Base-by-base conservation (phyloP, 2,113 vertebrate genomes). In the Tragelaphus scriptus region DNA sequence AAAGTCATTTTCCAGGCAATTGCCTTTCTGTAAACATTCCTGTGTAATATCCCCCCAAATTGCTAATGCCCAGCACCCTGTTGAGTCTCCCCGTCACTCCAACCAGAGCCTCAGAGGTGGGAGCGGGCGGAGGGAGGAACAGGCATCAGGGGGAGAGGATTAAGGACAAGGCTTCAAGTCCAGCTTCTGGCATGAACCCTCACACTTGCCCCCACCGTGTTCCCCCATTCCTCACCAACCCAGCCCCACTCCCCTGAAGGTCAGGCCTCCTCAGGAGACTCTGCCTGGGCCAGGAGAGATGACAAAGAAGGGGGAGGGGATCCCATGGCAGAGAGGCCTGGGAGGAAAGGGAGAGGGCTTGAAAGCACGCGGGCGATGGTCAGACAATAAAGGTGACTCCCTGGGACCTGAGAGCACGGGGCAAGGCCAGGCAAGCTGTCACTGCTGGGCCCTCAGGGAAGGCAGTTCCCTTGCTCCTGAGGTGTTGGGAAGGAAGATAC, bases 1-100 rank as follows among this genome's bases (percentile, higher is more conserved):
- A 92, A 96, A 97, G 97, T 97, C 97, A 98, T 98, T 98, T 98
- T 98, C 98, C 89, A 11, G 98, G 97, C 97, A 97, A 98, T 98
- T 98, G 98, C 95, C 97, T 97, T 98, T 97, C 98, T 98, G 97
- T 98, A 98, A 98, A 98, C 98, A 98, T 97, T 96, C 95, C 89
- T 97, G 94, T 98, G 97, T 98, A 97, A 95, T 92, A 97, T 95
- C 93, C 93, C 97, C 98, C 97, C 98, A 98, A 98, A 98, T 51
- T 97, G 96, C 98, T 97, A 97, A 98, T 97, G 96, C 96, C 97
- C 97, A 93, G 90, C 80, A 0, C 92, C 98, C 98, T 97, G 96
- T 92, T 90, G 98, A 96, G 95, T 92, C 93, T 98, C 75, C 94
- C 95, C 84, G 90, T 98, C 98, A 97, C 94, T 98, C 90, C 25